Base-by-base conservation (phyloP, 2,113 vertebrate species). In the Archilochus colubris region DNA sequence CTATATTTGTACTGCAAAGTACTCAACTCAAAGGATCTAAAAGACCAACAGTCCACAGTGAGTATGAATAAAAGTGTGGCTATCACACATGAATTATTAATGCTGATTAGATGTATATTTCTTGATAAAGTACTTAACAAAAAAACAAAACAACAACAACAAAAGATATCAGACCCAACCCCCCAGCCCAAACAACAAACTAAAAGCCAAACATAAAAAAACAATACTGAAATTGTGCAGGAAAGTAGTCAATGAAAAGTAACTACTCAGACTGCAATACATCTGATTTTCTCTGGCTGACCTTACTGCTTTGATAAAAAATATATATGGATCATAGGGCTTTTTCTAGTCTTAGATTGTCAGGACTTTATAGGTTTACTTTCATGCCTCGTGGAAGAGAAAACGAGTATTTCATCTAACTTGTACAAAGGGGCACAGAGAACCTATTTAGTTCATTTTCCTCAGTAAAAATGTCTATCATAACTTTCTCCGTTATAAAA, bases 401-500 rank as follows among this genome's bases (percentile, higher is more conserved):
- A 93, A 86, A 27, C 2, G 69, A 28, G 10, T 83, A 15, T 59
- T 83, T 85, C 7, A 48, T 80, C 23, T 21, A 62, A 38, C n/a
- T 55, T 40, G 27, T 46, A 22, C 17, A 72, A 53, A 80, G 53
- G 7, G 80, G 5, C 5, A 67, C 5, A 89, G 14, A 51, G 5
- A 23, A 30, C 0, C 4, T 23, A 78, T 83, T 38, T 57, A n/a
- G 25, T 50, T 40, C 0, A 12, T 82, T 90, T 95, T 82, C 58
- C 68, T 70, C 88, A 58, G 68, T 61, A 61, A 84, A 91, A 51
- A 50, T 43, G 9, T 22, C 67, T 61, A 46, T 96, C 14, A 33
- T 64, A 91, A 92, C 95, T 95, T 44, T 64, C 4, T 62, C 67
- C 31, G 36, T 78, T 81, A n/a, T 59, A 62, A 93, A 85, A 23